Conservation (phyloP, 1,140 invertebrate species). For the Drosophila elegans region DNA sequence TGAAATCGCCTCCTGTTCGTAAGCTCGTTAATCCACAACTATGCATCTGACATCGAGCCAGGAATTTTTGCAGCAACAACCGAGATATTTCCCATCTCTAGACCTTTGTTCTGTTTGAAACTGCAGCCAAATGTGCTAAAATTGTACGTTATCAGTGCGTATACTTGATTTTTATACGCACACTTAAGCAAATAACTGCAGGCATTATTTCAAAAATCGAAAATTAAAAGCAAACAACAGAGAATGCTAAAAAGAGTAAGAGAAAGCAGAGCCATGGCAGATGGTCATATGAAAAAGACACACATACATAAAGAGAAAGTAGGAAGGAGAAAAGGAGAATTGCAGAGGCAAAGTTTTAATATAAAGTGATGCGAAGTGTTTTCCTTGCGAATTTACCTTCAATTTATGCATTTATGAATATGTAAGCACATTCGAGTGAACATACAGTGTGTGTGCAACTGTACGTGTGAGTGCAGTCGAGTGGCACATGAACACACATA, state of each 20-base stretch:
- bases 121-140: slow-evolving; percentile 48
- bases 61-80: slow-evolving; percentile 17
- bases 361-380: slow-evolving; percentile 81
- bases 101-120: slow-evolving; percentile 8
- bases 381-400: slow-evolving; percentile 82
- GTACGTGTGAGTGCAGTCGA: slow-evolving; percentile 65
- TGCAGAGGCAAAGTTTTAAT: slow-evolving; percentile 62
- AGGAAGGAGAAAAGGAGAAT: background rate
- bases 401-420: slow-evolving; percentile 84
- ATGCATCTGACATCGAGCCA: slow-evolving; percentile 18
- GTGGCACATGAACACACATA: slow-evolving; percentile 45
- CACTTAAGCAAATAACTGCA: slow-evolving; percentile 83
- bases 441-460: slow-evolving; percentile 15
- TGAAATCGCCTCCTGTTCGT: background rate
- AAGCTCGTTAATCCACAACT: slow-evolving; percentile 9
- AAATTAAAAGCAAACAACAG: slow-evolving; percentile 82
- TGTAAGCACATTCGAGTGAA: slow-evolving; percentile 72
- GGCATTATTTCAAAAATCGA: slow-evolving; percentile 83
- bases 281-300: slow-evolving; percentile 68
- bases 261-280: slow-evolving; percentile 21
- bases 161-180: slow-evolving; percentile 84
- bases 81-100: slow-evolving; percentile 22
- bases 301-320: slow-evolving; percentile 4
- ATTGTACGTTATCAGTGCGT: slow-evolving; percentile 78
- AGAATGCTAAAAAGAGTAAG: slow-evolving; percentile 5